Evolutionary conservation across 2,113 vertebrate genomes (phyloP), one percentile per base, ranked within the genome.

Genomic region (Nesoenas mayeri): DNA sequence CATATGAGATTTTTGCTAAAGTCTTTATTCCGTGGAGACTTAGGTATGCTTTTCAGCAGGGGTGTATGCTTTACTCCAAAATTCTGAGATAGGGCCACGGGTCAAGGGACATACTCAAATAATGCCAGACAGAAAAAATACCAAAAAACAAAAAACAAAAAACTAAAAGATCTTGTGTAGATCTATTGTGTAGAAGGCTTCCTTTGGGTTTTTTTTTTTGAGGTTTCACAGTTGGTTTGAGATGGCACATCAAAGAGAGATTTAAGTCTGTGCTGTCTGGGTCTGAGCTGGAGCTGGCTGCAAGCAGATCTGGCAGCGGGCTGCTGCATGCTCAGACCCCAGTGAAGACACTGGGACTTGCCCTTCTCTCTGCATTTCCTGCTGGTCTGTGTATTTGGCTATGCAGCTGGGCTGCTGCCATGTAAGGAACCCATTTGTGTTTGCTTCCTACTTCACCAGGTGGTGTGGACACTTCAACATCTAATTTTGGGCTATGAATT

Each of bases 341-440:
- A 8, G 1, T 24, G 79, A 70, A 25, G 34, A 36, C 7, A 12
- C 5, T 26, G 47, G 56, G 15, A 67, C 5, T 3, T 56, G 4
- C 9, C 9, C 4, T 60, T 78, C 14, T 62, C 42, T 67, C 26
- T 2, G 0, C 11, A 6, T 81, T 91, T 89, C 28, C 36, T 61
- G 19, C 24, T 75, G 32, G 22, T 51, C 81, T 4, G 0, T 38
- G 15, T 56, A 34, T 65, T 64, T 48, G 26, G 29, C 22, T 50
- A 31, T 0, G 2, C 10, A 64, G 25, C 19, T 34, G 3, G 36
- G n/a, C 24, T 1, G 0, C 32, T 87, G 22, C 34, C 12, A 9
- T 32, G 5, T 19, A 56, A 47, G 51, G 47, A 60, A 21, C 15
- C 6, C 38, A 32, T 32, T 14, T 71, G 29, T 34, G 60, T 48